Evolutionary conservation across 2,797 vertebrate species (phyloP).

Genomic region (Phoebastria nigripes): DNA sequence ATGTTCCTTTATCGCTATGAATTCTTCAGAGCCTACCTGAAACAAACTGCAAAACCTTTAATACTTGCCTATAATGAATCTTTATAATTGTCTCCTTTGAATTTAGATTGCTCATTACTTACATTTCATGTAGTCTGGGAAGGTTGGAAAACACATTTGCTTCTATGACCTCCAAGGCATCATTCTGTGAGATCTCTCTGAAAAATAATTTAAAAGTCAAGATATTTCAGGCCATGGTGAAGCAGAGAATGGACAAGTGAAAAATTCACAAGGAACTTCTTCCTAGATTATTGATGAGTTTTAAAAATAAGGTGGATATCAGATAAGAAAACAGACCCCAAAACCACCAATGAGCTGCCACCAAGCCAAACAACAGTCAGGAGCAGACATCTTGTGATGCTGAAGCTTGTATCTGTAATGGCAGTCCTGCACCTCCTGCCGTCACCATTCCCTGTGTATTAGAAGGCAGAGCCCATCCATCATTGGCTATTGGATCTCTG

Average conservation of each 20-base stretch:
- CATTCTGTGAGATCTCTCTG: conserved; percentile 83
- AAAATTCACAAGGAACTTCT: not conserved
- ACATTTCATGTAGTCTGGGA: conserved; percentile 80
- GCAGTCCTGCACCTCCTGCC: not conserved
- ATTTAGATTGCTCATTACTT: conserved; percentile 66
- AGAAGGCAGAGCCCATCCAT: not conserved
- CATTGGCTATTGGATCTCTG: not conserved
- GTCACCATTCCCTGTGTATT: not conserved
- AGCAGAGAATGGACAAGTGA: not conserved
- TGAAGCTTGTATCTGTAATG: not conserved
- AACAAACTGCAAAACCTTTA: not conserved
- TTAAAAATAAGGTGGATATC: not conserved
- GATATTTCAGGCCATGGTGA: not conserved
- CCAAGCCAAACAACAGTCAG: not conserved
- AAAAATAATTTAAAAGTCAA: conserved; percentile 56
- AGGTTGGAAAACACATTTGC: conserved; percentile 76
- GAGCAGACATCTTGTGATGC: not conserved
- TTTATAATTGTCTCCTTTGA: conserved; percentile 21
- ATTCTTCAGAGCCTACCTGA: not conserved
- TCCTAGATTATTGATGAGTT: not conserved
- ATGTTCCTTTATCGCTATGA: not conserved
- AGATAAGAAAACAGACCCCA: not conserved
- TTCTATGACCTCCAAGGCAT: conserved; percentile 78
- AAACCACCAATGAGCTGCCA: not conserved
- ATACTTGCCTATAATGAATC: conserved; percentile 2